phyloP scores from a whole-genome alignment of 2,113 vertebrate species.

The Marcusenius ussheri region DNA sequence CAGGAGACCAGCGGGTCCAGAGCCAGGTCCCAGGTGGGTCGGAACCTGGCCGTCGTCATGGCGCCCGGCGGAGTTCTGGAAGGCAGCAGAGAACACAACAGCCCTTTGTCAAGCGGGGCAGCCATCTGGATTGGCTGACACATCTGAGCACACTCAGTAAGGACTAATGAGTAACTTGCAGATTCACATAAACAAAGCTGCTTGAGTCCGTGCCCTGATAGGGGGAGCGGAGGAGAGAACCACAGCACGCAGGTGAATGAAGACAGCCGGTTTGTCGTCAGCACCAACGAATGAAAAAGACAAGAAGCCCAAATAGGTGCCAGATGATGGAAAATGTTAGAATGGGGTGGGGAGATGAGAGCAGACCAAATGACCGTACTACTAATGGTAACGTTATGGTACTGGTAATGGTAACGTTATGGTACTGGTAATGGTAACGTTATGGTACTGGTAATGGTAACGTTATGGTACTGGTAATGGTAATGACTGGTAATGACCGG shows the following conservation, averaged over 20 bases:
- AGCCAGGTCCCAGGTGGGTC: conserved; percentile 94
- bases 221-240: neutral
- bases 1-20: conserved; percentile 92
- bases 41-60: conserved; percentile 89
- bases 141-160: neutral
- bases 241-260: neutral
- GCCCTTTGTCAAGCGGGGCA: neutral
- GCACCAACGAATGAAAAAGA: neutral
- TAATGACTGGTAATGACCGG: neutral
- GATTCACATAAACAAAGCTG: neutral
- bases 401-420: neutral
- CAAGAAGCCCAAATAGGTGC: neutral
- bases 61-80: conserved; percentile 65
- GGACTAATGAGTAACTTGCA: neutral
- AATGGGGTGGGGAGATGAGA: neutral
- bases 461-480: neutral
- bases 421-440: no score
- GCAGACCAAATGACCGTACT: neutral
- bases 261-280: neutral
- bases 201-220: neutral
- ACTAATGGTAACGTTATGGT: neutral
- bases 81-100: conserved; percentile 28
- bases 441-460: neutral
- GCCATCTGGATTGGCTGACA: neutral
- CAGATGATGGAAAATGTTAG: neutral